phyloP scores from a whole-genome alignment of 2,113 vertebrate genomes.

The Erythrocercus mccallii region DNA sequence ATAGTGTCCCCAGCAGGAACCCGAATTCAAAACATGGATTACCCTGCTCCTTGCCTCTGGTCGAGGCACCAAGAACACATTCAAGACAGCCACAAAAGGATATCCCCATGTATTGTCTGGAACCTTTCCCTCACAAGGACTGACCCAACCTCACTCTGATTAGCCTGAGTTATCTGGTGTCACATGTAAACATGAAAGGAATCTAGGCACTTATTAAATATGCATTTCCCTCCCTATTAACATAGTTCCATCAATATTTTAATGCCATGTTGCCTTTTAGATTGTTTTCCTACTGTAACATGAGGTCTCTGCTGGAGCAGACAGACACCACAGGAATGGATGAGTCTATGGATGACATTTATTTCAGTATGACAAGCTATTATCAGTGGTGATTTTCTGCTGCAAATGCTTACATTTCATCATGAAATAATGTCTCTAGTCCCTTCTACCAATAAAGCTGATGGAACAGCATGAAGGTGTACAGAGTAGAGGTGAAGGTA shows the following conservation, averaged over 20 bases:
- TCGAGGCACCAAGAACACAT: background rate
- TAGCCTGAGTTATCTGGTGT: conserved; percentile 29
- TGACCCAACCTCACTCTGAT: background rate
- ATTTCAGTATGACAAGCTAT: background rate
- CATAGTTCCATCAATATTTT: conserved; percentile 54
- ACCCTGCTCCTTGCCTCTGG: background rate
- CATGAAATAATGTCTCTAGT: background rate
- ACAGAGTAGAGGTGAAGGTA: background rate
- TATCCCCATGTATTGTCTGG: background rate
- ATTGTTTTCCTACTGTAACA: conserved; percentile 9
- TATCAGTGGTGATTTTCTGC: background rate
- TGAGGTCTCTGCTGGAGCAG: background rate
- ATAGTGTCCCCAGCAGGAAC: background rate
- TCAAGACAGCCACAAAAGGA: background rate
- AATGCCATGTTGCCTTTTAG: conserved; percentile 33
- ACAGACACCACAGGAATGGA: background rate
- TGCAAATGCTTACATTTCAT: background rate
- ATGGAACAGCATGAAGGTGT: background rate
- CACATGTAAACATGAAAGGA: conserved; percentile 38
- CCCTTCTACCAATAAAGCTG: background rate
- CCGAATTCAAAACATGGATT: background rate
- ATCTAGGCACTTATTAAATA: conserved; percentile 52
- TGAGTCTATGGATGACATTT: background rate
- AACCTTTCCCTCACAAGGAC: background rate
- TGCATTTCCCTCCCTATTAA: conserved; percentile 28